Base-by-base conservation (phyloP, 2,888 invertebrate species). In the Microchrysa polita region DNA sequence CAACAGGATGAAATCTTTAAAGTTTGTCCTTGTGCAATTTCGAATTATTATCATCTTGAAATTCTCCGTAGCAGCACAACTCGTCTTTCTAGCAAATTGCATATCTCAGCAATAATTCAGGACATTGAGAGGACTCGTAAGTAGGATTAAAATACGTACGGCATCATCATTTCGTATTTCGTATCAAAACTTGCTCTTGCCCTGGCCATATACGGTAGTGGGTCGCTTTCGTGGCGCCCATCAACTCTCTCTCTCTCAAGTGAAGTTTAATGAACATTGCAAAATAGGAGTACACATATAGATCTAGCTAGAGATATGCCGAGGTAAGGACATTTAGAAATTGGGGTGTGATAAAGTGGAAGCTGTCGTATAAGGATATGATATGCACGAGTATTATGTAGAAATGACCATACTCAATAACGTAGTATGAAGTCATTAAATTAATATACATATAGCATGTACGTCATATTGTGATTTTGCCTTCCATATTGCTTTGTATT, bases 101-200 rank as follows among this genome's bases (percentile, higher is more conserved):
- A 65, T 65, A 65, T 44, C 61, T 63, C 65, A 65, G 65, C 65
- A 65, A 65, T 65, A 65, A 44, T 65, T 65, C 65, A 65, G 14
- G 34, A 20, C 65, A 65, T 48, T 48, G 20, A 48, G 65, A 22
- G 22, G 22, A 22, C 48, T 65, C 20, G n/a, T 48, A 65, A 65
- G 48, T 65, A 65, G 65, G 22, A 65, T 22, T 48, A 20, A 44
- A 65, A 44, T 42, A 65, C 34, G 22, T 48, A 44, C n/a, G 22
- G 65, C 48, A 48, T 48, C 44, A 48, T 44, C 65, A 20, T 2
- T 61, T 61, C 40, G 40, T 55, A 20, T 2, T 61, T 61, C 40
- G 40, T 55, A 55, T 55, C 55, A n/a, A 48, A 48, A 48, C 48
- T 34, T 34, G 27, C 48, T 48, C 48, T n/a, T n/a, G 16, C 48